Percentiles rank a stretch among this genome's conserved stretches.
Evolutionary conservation across 2,888 invertebrate species (phyloP).

Genomic region (Teleiodes luculella): DNA sequence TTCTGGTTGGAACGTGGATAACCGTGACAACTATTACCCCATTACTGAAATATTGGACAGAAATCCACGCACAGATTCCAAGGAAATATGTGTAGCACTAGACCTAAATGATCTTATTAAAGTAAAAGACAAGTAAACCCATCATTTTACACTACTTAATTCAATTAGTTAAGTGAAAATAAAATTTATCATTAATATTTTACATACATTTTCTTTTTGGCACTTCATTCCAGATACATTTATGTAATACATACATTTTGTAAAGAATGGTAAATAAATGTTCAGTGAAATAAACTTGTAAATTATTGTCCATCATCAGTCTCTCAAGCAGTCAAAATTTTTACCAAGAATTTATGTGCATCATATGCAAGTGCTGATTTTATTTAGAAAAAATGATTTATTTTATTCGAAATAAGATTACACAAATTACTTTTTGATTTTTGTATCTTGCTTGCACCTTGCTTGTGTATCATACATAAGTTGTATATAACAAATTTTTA

Average conservation of each 20-base stretch:
- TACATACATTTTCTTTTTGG: constrained; percentile 54
- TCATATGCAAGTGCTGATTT: too few relatives aligned
- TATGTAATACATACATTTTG: constrained; percentile 65
- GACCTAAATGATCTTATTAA: constrained; percentile 76
- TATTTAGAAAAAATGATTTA: too few relatives aligned
- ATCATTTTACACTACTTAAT: constrained; percentile 53
- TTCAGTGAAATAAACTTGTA: constrained; percentile 52
- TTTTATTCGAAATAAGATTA: too few relatives aligned
- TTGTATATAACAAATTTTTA: too few relatives aligned
- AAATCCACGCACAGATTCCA: constrained; percentile 73
- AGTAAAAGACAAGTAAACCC: constrained; percentile 74
- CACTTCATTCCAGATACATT: constrained; percentile 73
- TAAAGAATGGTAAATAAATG: constrained; percentile 68
- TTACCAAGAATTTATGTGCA: too few relatives aligned
- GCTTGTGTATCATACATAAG: too few relatives aligned
- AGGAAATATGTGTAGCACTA: constrained; percentile 77
- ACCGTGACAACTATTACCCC: constrained; percentile 79
- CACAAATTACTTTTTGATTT: too few relatives aligned
- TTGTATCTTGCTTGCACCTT: too few relatives aligned
- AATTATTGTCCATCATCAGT: neutral
- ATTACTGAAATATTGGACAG: constrained; percentile 76
- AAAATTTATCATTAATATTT: constrained; percentile 45
- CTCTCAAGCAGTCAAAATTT: too few relatives aligned
- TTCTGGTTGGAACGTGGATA: constrained; percentile 80
- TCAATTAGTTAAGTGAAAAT: constrained; percentile 69